A percentile compares a stretch with the other conserved stretches of the same genome.
Conservation (phyloP, 2,888 invertebrate genomes). For the Eurois occulta region DNA sequence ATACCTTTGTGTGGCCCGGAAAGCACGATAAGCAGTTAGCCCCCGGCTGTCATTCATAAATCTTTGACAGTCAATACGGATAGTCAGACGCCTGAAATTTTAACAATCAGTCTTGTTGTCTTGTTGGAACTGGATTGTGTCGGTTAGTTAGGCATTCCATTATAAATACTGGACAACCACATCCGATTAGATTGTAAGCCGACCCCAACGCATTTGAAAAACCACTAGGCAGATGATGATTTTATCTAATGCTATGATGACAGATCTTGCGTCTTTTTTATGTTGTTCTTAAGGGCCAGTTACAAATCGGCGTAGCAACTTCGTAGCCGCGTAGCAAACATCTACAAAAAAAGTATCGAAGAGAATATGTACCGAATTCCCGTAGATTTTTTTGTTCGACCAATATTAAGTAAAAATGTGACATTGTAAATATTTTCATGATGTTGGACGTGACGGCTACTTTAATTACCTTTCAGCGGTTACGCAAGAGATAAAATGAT, state of each 20-base stretch:
- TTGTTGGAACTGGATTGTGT: too few relatives aligned
- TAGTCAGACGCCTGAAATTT: not conserved
- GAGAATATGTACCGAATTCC: not conserved
- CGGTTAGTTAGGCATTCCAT: too few relatives aligned
- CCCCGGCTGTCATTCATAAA: not conserved
- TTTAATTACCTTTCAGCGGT: not conserved
- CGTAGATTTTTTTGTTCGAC: too few relatives aligned
- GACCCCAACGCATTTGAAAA: not conserved
- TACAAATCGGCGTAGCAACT: not conserved
- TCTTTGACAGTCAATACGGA: not conserved
- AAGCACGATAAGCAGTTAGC: not conserved
- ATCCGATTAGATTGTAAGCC: not conserved
- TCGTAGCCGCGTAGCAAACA: constrained; percentile 25
- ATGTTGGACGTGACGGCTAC: too few relatives aligned
- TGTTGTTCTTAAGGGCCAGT: constrained; percentile 1
- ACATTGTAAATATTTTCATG: not conserved
- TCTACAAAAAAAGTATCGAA: not conserved
- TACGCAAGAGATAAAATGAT: constrained; percentile 1
- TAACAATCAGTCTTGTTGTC: not conserved
- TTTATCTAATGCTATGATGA: not conserved
- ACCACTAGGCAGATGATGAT: fast-evolving
- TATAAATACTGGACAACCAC: not conserved
- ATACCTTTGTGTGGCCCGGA: too few relatives aligned
- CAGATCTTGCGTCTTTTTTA: not conserved
- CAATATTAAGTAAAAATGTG: not conserved